Conservation (phyloP, 2,888 invertebrate species). For the Hofmannophila pseudospretella region DNA sequence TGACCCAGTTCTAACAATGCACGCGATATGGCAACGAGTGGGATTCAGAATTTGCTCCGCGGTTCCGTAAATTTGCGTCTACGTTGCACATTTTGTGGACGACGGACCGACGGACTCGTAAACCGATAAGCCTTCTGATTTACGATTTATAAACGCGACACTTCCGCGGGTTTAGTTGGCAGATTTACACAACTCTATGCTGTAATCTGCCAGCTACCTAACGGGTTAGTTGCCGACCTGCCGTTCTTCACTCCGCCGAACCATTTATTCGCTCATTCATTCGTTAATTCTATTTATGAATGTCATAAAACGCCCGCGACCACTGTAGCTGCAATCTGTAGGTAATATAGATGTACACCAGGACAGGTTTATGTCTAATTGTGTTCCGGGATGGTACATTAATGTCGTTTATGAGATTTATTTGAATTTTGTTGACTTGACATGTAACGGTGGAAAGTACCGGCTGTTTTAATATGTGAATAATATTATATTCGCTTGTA, state of each 20-base stretch:
- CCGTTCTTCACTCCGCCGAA: slow-evolving; percentile 25
- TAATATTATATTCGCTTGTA: too few relatives aligned
- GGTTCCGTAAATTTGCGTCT: slow-evolving; percentile 18
- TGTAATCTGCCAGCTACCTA: slow-evolving; percentile 17
- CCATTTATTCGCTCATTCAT: slow-evolving; percentile 36
- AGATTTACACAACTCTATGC: slow-evolving; percentile 41
- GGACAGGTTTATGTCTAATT: slow-evolving; percentile 34
- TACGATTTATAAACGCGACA: slow-evolving; percentile 65
- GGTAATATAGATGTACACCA: slow-evolving; percentile 27
- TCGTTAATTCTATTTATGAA: slow-evolving; percentile 49
- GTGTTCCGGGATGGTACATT: slow-evolving; percentile 7
- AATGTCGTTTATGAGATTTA: slow-evolving; percentile 9
- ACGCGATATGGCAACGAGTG: slow-evolving; percentile 3
- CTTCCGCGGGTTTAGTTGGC: slow-evolving; percentile 53
- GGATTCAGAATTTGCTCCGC: slow-evolving; percentile 2
- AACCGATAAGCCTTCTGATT: slow-evolving; percentile 67
- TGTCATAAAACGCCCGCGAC: slow-evolving; percentile 38
- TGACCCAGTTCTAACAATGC: slow-evolving; percentile 12
- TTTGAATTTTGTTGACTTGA: slow-evolving; percentile 8
- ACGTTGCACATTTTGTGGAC: slow-evolving; percentile 54
- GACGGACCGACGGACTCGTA: slow-evolving; percentile 40
- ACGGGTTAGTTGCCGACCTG: slow-evolving; percentile 20
- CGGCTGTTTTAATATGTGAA: background rate
- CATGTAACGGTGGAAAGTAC: slow-evolving; percentile 8
- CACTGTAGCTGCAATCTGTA: slow-evolving; percentile 25